Base-by-base conservation (phyloP, 1,140 invertebrate species). In the Megalonaias nervosa region DNA sequence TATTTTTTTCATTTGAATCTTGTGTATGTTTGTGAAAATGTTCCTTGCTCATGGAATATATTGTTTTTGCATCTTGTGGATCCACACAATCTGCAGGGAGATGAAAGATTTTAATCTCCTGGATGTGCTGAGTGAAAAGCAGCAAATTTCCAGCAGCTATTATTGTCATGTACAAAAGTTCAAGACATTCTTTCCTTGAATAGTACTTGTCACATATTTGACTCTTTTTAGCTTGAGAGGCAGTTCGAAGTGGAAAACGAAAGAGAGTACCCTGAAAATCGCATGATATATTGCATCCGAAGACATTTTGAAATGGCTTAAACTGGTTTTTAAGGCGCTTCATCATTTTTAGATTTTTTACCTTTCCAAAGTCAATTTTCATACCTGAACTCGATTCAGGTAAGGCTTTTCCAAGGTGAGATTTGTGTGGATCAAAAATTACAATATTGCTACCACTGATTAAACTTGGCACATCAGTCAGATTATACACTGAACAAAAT, bases 71-170 rank as follows among this genome's bases (percentile, higher is more conserved):
- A 26, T 72, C 60, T 16, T 15, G 21, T n/a, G 77, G 60, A 19
- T 64, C 65, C 16, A 26, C 65, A 14, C 69, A 74, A 11, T 81
- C 57, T 19, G 48, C n/a, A 19, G 81, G 66, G 16, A 90, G 70
- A 75, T 88, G 82, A 81, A 84, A 86, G 58, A 90, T 75, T 72
- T 83, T 71, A 55, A 90, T 75, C 67, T 77, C 72, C 60, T 69
- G 73, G 12, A 90, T 85, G 71, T 88, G 87, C 75, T 90, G 89
- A 3, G 86, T 87, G 75, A 90, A 90, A 19, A 89, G 75, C 1
- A 90, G 79, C 13, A 89, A 57, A 60, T 82, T 85, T 60, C 86
- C 86, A 21, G 82, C 82, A 55, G 71, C 67, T 56, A 83, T 68
- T 38, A 84, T 65, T 15, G 89, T 72, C 77, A 87, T 83, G 55